These are phyloP conservation scores for Philonicus albiceps DNA, from an alignment of 2,888 invertebrate genomes.

Conservation along the genomic window DNA sequence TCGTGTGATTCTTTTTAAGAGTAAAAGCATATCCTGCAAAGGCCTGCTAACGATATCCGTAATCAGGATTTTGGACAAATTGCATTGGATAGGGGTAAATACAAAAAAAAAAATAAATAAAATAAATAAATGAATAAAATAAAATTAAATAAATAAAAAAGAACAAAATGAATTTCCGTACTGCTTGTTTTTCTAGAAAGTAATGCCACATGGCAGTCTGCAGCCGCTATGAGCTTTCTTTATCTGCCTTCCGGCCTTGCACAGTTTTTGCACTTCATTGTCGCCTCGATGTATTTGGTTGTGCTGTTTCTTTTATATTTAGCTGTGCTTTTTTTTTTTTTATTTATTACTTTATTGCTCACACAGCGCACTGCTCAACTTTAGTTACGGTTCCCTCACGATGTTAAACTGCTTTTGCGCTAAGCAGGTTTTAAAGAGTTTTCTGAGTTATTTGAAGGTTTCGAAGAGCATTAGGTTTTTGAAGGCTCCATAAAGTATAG, in stretches of 20 bases:
- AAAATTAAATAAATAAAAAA: neutral
- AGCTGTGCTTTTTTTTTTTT: neutral
- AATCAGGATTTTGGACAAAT: neutral
- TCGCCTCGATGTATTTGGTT: neutral
- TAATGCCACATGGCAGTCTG: neutral
- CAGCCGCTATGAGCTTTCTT: conserved; percentile 11
- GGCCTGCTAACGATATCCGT: neutral
- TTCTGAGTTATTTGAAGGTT: neutral
- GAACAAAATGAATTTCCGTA: neutral
- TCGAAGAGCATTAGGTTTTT: neutral
- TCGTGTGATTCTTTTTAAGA: neutral
- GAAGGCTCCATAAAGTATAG: neutral
- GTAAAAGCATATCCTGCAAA: neutral
- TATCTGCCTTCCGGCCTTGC: conserved; percentile 23
- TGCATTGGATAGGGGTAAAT: neutral
- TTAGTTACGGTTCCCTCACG: neutral
- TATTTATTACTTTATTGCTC: neutral
- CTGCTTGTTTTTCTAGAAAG: neutral
- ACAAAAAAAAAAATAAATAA: neutral
- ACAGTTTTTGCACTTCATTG: conserved; percentile 7
- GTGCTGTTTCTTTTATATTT: neutral
- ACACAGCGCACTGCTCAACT: neutral
- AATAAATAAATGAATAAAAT: too few relatives aligned
- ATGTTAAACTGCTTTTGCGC: neutral
- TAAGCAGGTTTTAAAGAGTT: neutral